Evolutionary conservation across 1,140 invertebrate genomes (phyloP).

Genomic region (Dendroctonus valens): DNA sequence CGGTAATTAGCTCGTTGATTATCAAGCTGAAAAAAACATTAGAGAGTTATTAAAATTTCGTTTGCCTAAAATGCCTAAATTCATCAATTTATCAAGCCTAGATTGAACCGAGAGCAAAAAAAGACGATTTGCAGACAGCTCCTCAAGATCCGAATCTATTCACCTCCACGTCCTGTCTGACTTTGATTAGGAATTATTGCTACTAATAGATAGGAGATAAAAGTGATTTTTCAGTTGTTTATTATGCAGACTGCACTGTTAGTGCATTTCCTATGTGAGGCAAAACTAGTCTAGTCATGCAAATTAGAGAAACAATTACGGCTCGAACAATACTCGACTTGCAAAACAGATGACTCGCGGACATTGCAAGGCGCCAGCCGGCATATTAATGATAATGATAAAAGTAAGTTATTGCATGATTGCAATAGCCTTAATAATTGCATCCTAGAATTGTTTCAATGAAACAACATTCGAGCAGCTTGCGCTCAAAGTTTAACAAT

Average conservation of each 20-base stretch:
- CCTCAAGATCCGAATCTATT: background rate
- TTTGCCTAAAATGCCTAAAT: no score
- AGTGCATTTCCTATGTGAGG: background rate
- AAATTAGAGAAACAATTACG: constrained; percentile 8
- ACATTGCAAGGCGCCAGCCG: constrained; percentile 14
- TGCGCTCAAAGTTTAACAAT: no score
- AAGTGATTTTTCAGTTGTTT: no score
- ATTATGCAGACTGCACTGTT: no score
- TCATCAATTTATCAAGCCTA: no score
- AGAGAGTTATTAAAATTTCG: background rate
- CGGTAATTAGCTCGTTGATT: background rate
- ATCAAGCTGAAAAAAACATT: background rate
- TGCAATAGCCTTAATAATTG: no score
- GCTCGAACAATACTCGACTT: constrained; percentile 9
- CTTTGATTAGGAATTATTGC: no score
- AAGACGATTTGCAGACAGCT: background rate
- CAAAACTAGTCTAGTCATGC: background rate
- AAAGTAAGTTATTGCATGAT: background rate
- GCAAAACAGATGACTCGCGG: constrained; percentile 17
- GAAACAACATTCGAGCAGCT: no score
- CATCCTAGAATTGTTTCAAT: no score
- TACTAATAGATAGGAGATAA: no score
- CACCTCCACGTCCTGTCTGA: background rate
- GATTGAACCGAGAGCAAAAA: no score
- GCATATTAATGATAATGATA: constrained; percentile 6